Evolutionary conservation across 1,140 invertebrate species (phyloP).

Genomic region (Pogonomyrmex californicus): DNA sequence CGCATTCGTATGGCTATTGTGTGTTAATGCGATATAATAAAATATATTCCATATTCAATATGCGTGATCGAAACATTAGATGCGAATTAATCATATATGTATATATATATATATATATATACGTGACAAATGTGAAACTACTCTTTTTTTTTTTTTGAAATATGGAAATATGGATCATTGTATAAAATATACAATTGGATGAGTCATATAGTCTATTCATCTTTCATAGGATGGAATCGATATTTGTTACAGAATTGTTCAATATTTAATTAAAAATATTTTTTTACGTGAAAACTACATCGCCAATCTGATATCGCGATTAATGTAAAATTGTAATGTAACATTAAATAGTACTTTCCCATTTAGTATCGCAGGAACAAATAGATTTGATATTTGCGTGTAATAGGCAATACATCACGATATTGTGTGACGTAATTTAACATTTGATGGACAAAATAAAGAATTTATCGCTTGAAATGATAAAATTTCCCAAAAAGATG

Average conservation of each 20-base stretch:
- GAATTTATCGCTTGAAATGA: slow-evolving; percentile 14
- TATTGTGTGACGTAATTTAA: not conserved
- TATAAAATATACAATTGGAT: slow-evolving; percentile 1
- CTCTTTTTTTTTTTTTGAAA: no score
- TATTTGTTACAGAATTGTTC: not conserved
- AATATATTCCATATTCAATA: slow-evolving; percentile 18
- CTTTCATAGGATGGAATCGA: not conserved
- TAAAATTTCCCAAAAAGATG: not conserved
- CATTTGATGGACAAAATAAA: not conserved
- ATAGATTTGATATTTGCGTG: not conserved
- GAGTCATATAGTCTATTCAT: not conserved
- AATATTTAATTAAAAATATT: slow-evolving; percentile 36
- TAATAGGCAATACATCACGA: not conserved
- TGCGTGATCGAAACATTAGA: slow-evolving; percentile 16
- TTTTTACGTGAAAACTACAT: not conserved
- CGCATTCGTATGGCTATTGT: slow-evolving; percentile 21
- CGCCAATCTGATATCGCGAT: not conserved
- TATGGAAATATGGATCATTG: not conserved
- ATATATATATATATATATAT: not conserved
- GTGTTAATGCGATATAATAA: slow-evolving; percentile 23
- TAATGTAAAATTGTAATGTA: not conserved
- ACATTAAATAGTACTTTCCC: not conserved
- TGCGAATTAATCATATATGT: slow-evolving; percentile 12
- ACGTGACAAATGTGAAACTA: not conserved
- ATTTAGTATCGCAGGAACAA: not conserved